Evolutionary conservation across 30 jellyfish, hydroid and myxozoan species (phyloP), one percentile per base, ranked within the genome.

Genomic region (Cassiopea xamachana): DNA sequence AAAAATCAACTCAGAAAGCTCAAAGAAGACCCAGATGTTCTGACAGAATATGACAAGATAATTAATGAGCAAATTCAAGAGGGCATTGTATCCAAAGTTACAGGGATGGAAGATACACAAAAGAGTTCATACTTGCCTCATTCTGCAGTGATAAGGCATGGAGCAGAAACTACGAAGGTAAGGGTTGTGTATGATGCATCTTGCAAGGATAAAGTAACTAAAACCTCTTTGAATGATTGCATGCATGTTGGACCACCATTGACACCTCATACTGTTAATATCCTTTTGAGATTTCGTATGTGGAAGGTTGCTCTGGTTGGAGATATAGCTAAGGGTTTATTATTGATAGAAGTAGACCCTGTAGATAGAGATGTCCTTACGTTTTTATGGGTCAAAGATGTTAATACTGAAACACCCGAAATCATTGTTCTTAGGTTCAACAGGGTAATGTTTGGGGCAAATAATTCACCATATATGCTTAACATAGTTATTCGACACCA

Each of bases 241-340:
- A 69, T 90, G 13, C 89, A 90, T 49, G 93, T 75, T 48, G 97
- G 97, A 1, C 97, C 89, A 58, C 46, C 89, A 5, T 48, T 90
- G 18, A 58, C 68, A 14, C 93, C 89, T 60, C 64, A 49, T 27
- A 48, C 82, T 19, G 73, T 73, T 90, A 87, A 82, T 46, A 81
- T 90, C 46, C 77, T 90, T 13, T 10, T 88, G 62, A 47, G 93
- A 73, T 85, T 85, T 60, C 46, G 87, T 12, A 43, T 43, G 46
- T 39, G 19, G 50, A 55, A 51, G 60, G 55, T 75, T 48, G 83
- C 82, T 27, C 18, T 87, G n/a, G 89, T 77, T 47, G 83, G 84
- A 55, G 64, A 55, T 55, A 55, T 55, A 3, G 64, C 64, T 55
- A 55, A 55, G n/a, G 93, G 90, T 4, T 86, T 86, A 73, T 48